phyloP scores from a whole-genome alignment of 2,113 vertebrate species.

The Pteropus alecto region DNA sequence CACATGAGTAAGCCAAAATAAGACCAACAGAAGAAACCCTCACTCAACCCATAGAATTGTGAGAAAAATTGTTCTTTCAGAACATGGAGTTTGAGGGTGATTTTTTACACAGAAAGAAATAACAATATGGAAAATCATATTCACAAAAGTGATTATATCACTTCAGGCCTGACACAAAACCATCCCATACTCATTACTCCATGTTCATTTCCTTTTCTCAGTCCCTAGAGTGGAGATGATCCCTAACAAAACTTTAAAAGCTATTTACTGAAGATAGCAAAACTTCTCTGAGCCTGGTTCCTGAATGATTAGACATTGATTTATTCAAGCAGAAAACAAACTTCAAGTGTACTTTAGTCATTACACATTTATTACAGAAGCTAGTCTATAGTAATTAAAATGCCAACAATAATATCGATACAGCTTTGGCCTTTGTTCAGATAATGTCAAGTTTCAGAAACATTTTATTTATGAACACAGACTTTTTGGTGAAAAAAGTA shows the following conservation, averaged over 20 bases:
- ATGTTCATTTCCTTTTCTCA: background rate
- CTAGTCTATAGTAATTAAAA: background rate
- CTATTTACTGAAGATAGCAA: background rate
- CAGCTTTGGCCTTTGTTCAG: background rate
- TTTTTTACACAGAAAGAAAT: background rate
- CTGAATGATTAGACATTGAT: background rate
- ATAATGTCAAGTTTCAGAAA: background rate
- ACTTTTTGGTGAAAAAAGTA: background rate
- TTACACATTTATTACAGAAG: background rate
- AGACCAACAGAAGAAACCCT: background rate
- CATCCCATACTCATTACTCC: rapidly evolving
- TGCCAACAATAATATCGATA: background rate
- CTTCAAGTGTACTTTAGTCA: background rate
- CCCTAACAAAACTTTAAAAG: background rate
- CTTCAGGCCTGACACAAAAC: background rate
- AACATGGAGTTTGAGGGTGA: background rate
- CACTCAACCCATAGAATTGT: background rate
- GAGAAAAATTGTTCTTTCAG: background rate
- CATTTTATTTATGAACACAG: background rate
- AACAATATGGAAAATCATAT: background rate
- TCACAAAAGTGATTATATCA: background rate
- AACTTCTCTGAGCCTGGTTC: background rate
- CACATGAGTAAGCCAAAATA: background rate
- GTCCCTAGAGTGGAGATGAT: background rate
- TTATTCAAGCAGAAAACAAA: background rate